Percentiles rank a stretch among this genome's conserved stretches.
Conservation (phyloP, 2,797 vertebrate species). For the Varecia variegata region DNA sequence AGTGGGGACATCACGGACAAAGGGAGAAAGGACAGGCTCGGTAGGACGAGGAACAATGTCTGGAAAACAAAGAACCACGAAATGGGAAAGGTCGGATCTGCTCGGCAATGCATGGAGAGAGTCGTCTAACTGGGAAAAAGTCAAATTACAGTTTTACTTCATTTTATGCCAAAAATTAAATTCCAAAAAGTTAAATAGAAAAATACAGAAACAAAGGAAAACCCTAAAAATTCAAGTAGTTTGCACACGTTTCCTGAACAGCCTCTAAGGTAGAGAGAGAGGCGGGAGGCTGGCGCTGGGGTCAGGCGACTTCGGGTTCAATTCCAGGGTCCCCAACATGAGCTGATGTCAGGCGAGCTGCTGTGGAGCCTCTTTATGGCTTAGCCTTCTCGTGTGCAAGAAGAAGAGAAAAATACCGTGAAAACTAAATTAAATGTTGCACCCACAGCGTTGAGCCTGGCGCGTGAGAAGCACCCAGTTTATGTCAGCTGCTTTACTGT, state of each 20-base stretch:
- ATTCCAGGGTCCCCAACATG: fast-evolving
- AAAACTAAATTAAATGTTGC: neutral
- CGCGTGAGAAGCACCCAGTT: fast-evolving
- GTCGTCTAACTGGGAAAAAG: fast-evolving
- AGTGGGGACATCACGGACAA: neutral
- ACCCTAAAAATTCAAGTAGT: fast-evolving
- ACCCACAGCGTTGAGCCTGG: neutral
- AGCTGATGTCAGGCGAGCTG: too few species aligned
- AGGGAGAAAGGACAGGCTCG: neutral
- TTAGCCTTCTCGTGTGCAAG: neutral
- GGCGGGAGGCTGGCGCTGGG: fast-evolving
- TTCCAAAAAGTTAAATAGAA: neutral
- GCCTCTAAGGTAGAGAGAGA: neutral
- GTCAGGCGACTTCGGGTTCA: fast-evolving
- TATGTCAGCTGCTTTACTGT: neutral
- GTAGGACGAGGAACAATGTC: too few species aligned
- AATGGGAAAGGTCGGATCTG: neutral
- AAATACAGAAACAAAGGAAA: neutral
- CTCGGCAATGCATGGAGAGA: neutral
- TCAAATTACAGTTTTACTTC: neutral
- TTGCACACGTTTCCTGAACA: neutral
- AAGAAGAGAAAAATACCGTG: neutral
- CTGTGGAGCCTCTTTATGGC: fast-evolving
- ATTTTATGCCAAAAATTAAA: neutral
- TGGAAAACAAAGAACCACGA: fast-evolving